Evolutionary conservation across 1,140 invertebrate genomes (phyloP), one percentile per base, ranked within the genome.

Genomic region (Amyelois transitella): DNA sequence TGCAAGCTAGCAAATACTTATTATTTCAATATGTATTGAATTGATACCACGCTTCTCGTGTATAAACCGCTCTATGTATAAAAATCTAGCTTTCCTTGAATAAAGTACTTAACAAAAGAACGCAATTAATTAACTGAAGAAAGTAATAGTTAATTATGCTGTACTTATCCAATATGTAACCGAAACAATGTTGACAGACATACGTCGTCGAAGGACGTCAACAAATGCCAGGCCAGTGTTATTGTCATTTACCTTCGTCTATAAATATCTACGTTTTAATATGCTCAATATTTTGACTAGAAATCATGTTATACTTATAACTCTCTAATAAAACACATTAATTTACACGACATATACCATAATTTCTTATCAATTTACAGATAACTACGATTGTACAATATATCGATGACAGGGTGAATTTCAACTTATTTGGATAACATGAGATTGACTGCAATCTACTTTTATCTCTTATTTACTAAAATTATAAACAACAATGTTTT

Each of bases 271-370:
- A 86, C 76, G 79, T 69, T 86, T 79, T 80, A 81, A 84, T 86
- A 86, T 82, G 84, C 72, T 86, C 80, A 84, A 86, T 88, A 85
- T 86, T 86, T 86, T 88, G 84, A 88, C 84, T 88, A 88, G 84
- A 88, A 88, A 88, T 79, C 81, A 83, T 85, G 77, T 72, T 75
- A 70, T 70, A 75, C 72, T 82, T 84, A 79, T 79, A 81, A 85
- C 65, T 78, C 77, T 87, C 80, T 82, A 83, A 85, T 79, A 87
- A 83, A 85, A 87, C 77, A 75, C 75, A 82, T 71, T 75, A 84
- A 82, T 85, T 73, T 87, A 85, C 81, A 87, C 60, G 70, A 72
- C 79, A 81, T 77, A 76, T 73, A 67, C 64, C 65, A 70, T 72
- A 72, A 71, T 77, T 75, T 76, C 69, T 80, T 80, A 77, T 79